These are phyloP conservation scores for Macrochelys suwanniensis DNA, from an alignment of 2,797 vertebrate species.

Conservation along the genomic window DNA sequence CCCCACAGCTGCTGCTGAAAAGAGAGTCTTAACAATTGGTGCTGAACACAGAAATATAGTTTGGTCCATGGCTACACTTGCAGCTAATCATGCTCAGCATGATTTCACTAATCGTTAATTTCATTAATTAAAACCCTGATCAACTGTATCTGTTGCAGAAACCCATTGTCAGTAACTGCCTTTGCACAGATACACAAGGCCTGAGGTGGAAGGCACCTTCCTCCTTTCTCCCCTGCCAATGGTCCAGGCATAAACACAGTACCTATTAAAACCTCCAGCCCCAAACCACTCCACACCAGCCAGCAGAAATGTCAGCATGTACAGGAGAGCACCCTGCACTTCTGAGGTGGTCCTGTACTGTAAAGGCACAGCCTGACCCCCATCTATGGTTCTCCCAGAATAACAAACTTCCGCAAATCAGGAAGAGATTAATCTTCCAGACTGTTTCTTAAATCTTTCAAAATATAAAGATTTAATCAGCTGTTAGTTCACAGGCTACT, in stretches of 20 bases:
- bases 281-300: neutral
- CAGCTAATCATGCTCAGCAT: neutral
- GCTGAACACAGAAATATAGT: neutral
- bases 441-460: neutral
- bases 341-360: neutral
- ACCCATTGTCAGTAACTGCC: neutral
- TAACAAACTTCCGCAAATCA: neutral
- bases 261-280: slow-evolving; percentile 3
- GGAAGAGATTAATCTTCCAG: slow-evolving; percentile 1
- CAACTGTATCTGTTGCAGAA: neutral
- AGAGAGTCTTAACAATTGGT: neutral
- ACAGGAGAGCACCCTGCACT: neutral
- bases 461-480: neutral
- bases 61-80: neutral
- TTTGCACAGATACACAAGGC: neutral
- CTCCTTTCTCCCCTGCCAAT: neutral
- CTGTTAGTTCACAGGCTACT: neutral
- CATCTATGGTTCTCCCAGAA: neutral
- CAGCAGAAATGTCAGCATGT: neutral
- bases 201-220: neutral
- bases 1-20: neutral
- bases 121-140: slow-evolving; percentile 13
- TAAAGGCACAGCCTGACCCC: neutral
- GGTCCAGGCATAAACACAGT: neutral
- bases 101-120: slow-evolving; percentile 6